Evolutionary conservation across 2,888 invertebrate species (phyloP).

Genomic region (Trisateles emortualis): DNA sequence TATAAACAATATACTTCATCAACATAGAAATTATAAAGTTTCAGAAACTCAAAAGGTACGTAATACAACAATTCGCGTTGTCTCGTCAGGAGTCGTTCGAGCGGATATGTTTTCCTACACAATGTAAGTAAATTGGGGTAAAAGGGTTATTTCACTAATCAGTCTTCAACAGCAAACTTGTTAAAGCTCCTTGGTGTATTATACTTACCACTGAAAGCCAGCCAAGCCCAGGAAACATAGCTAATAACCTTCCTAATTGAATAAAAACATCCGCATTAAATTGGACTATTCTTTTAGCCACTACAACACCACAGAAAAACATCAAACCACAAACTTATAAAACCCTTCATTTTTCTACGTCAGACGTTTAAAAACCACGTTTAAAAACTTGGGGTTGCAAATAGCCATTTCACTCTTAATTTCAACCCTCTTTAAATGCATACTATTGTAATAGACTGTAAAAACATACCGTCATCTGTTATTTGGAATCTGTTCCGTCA

Average conservation of each 20-base stretch:
- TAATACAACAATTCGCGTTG: slow-evolving; percentile 3
- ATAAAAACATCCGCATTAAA: too few relatives aligned
- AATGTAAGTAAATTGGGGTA: slow-evolving; percentile 27
- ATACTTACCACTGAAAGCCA: too few relatives aligned
- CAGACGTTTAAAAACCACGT: too few relatives aligned
- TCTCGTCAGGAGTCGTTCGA: slow-evolving; percentile 10
- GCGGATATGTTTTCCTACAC: slow-evolving; percentile 26
- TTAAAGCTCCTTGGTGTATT: too few relatives aligned
- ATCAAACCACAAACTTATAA: too few relatives aligned
- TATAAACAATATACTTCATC: too few relatives aligned
- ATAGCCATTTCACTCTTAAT: background rate
- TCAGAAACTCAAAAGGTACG: slow-evolving; percentile 6
- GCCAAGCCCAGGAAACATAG: too few relatives aligned
- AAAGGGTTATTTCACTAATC: background rate
- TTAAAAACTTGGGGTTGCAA: too few relatives aligned
- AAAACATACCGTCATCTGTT: slow-evolving; percentile 8
- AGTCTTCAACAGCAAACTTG: background rate
- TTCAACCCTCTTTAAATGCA: background rate
- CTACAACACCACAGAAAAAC: too few relatives aligned
- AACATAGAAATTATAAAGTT: slow-evolving; percentile 15
- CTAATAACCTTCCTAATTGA: too few relatives aligned
- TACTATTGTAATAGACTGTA: background rate
- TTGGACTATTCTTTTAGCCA: too few relatives aligned
- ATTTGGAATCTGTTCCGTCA: slow-evolving; percentile 36
- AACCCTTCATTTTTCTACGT: too few relatives aligned